phyloP scores from a whole-genome alignment of 2,113 vertebrate genomes.

The Chionodraco myersi region DNA sequence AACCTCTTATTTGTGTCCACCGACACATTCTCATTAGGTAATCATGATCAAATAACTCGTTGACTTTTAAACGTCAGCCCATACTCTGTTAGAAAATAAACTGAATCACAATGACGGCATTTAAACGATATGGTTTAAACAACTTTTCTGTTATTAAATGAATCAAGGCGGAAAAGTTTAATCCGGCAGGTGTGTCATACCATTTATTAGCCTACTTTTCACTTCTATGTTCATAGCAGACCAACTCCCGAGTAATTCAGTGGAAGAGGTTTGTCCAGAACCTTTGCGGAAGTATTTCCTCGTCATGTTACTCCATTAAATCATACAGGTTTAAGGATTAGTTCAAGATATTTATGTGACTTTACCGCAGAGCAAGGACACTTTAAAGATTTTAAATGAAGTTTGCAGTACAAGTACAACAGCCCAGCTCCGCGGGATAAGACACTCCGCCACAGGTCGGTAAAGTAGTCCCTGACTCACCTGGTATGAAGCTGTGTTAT shows the following conservation, averaged over 20 bases:
- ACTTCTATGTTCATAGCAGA: no score
- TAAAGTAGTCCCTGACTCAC: constrained; percentile 49
- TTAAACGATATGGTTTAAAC: fast-evolving
- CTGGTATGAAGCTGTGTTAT: constrained; percentile 55
- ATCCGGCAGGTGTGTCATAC: not conserved
- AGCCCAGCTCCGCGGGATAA: no score
- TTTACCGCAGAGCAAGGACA: not conserved
- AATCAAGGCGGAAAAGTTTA: not conserved
- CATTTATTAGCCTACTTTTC: no score
- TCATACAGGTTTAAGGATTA: not conserved
- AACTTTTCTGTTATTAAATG: not conserved
- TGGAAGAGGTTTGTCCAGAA: no score
- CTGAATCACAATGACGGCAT: not conserved
- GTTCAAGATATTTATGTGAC: not conserved
- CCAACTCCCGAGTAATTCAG: no score
- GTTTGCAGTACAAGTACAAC: not conserved
- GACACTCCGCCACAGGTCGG: not conserved
- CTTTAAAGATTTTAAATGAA: not conserved
- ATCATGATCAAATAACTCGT: not conserved
- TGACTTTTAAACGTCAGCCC: not conserved
- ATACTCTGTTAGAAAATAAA: not conserved
- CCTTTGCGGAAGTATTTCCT: no score
- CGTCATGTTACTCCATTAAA: not conserved
- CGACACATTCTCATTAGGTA: no score
- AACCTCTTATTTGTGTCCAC: not conserved